These are phyloP conservation scores for Acromyrmex charruanus DNA, from an alignment of 1,140 invertebrate genomes.

Conservation along the genomic window DNA sequence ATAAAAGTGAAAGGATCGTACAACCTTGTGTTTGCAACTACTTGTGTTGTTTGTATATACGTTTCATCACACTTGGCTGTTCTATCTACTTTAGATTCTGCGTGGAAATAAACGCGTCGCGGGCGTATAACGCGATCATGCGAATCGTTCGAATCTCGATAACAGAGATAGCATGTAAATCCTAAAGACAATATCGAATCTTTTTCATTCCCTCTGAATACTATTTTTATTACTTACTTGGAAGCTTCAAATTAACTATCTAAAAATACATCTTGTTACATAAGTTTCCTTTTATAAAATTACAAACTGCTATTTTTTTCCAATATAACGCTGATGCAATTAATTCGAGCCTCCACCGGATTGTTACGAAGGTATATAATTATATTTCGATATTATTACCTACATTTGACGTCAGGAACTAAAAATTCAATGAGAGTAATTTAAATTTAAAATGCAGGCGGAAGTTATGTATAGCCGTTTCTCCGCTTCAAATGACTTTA, in stretches of 20 bases:
- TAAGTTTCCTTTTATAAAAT: constrained; percentile 34
- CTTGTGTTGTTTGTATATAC: constrained; percentile 70
- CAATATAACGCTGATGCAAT: background rate
- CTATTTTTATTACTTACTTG: background rate
- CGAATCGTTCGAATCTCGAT: constrained; percentile 32
- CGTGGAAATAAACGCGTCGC: constrained; percentile 51
- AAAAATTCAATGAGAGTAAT: constrained; percentile 1
- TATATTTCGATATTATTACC: background rate
- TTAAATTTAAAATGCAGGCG: constrained; percentile 20
- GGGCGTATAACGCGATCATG: constrained; percentile 42
- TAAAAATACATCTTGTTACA: background rate
- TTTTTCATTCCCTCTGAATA: background rate
- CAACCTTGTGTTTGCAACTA: constrained; percentile 81
- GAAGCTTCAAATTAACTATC: background rate
- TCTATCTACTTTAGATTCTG: constrained; percentile 44
- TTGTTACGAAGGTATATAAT: constrained; percentile 25
- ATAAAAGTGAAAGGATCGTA: constrained; percentile 85
- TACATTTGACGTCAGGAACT: background rate
- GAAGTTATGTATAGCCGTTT: constrained; percentile 18
- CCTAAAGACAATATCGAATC: background rate
- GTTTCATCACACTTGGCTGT: constrained; percentile 66
- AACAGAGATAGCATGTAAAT: background rate
- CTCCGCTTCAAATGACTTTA: background rate
- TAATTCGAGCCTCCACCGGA: background rate
- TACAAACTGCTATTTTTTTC: constrained; percentile 13